These are phyloP conservation scores for Drosophila imparisetae DNA, from an alignment of 2,888 invertebrate species.

Conservation along the genomic window DNA sequence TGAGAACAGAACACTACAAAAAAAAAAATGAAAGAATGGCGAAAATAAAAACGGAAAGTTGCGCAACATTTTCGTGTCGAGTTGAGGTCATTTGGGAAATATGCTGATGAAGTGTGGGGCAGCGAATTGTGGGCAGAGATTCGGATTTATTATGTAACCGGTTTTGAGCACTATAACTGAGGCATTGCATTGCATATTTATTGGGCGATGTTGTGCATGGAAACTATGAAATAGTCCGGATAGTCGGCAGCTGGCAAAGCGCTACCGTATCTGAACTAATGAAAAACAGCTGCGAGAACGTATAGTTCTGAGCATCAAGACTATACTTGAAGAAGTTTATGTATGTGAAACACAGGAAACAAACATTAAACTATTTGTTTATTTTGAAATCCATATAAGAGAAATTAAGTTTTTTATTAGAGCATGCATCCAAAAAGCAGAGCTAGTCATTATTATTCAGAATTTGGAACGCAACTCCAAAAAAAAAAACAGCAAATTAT, in stretches of 20 bases:
- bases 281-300: not conserved
- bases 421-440: too few relatives aligned
- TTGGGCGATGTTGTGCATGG: not conserved
- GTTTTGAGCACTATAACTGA: not conserved
- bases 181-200: conserved; percentile 18
- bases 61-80: conserved; percentile 36
- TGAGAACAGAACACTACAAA: conserved; percentile 6
- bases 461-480: not conserved
- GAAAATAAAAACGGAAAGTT: conserved; percentile 29
- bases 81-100: conserved; percentile 30
- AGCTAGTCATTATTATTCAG: not conserved
- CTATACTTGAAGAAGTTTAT: not conserved
- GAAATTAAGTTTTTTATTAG: not conserved
- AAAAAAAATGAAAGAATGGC: not conserved
- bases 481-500: not conserved
- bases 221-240: not conserved
- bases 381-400: not conserved
- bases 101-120: conserved; percentile 14
- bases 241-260: not conserved
- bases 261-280: not conserved
- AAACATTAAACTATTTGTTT: not conserved
- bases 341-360: not conserved
- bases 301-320: not conserved
- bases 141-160: conserved; percentile 45
- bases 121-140: conserved; percentile 18